Evolutionary conservation across 1,140 invertebrate species (phyloP), one percentile per base, ranked within the genome.

Genomic region (Periplaneta americana): DNA sequence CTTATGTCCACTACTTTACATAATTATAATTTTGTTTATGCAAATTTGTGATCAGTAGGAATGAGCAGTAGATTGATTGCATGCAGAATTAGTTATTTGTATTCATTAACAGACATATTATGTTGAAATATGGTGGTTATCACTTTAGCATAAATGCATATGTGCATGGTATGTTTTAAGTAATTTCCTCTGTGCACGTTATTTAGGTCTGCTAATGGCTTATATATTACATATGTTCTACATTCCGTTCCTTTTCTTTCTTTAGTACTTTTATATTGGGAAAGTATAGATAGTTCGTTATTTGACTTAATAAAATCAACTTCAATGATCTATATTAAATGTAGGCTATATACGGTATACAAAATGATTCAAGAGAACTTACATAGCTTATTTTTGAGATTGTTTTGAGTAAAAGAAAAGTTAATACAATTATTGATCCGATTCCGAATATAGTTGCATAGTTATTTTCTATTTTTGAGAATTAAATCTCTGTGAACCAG

Each of bases 1-100:
- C 85, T 84, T 22, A 5, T 78, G 22, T 36, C 32, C 4, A 13
- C 66, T 66, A 36, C 28, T 32, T 80, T 22, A 34, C 75, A 87
- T 86, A 34, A 37, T 76, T 36, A 32, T 34, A 34, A 17, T 36
- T 82, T 57, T 48, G 32, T 82, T 82, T 82, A 37, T n/a, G 33
- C 66, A 57, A 2, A 78, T 18, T 79, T 79, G 34, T 78, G 17
- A 77, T 77, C 13, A 31, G 31, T 77, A 77, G 28, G 75, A 66
- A 66, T 66, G 48, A 66, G n/a, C n/a, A 66, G 48, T 66, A 66
- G 48, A 9, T 28, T 66, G 48, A 11, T 8, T 66, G 48, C 48
- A 66, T 66, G 48, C 10, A n/a, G 28, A 66, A 28, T 66, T n/a
- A 28, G 48, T 8, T 66, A 66, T 9, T 66, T 66, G n/a, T 66